These are phyloP conservation scores for Dolichoris vasculosae DNA, from an alignment of 1,140 invertebrate genomes.

Conservation along the genomic window DNA sequence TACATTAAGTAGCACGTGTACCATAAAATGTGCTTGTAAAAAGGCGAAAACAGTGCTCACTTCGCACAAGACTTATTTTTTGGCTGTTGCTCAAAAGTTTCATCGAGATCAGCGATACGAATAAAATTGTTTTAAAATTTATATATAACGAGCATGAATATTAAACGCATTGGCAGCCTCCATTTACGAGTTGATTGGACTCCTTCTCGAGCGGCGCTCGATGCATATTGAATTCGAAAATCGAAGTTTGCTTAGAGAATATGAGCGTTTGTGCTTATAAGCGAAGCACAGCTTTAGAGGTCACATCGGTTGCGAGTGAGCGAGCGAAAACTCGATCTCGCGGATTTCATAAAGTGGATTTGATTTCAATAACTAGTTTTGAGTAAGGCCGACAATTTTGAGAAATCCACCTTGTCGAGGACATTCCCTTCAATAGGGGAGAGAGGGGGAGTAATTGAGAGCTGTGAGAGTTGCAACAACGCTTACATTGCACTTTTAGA, in stretches of 20 bases:
- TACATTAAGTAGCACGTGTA: conserved; percentile 1
- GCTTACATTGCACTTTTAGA: conserved; percentile 28
- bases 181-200: not conserved
- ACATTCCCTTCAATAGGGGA: conserved; percentile 42
- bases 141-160: not conserved
- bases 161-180: not conserved
- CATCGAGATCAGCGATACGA: not conserved
- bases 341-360: conserved; percentile 48
- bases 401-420: conserved; percentile 47
- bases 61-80: not conserved
- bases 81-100: not conserved
- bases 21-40: not conserved
- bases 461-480: conserved; percentile 24
- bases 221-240: conserved; percentile 27
- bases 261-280: not conserved
- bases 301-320: conserved; percentile 4
- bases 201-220: too few species aligned
- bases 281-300: conserved; percentile 23
- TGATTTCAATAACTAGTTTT: conserved; percentile 52
- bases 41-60: not conserved
- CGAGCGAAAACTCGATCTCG: conserved; percentile 41
- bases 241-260: not conserved
- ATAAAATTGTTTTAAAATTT: not conserved
- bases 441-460: conserved; percentile 28
- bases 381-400: conserved; percentile 38